Evolutionary conservation across 2,113 vertebrate species (phyloP), one percentile per base, ranked within the genome.

Genomic region (Orycteropus afer): DNA sequence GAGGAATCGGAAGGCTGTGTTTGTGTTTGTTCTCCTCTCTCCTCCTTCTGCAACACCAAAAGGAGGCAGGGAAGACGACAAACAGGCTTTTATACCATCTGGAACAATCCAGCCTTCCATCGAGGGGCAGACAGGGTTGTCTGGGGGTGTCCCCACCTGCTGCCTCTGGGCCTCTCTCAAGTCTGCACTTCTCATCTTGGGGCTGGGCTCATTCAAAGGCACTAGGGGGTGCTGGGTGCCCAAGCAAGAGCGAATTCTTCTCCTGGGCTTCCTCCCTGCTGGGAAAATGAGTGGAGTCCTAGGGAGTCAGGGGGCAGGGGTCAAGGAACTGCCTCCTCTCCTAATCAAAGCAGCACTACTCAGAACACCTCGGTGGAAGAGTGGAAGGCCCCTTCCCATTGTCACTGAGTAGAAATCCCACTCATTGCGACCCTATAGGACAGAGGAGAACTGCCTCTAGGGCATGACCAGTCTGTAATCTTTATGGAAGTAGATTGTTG

Each of bases 1-100:
- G 97, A 93, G 95, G 95, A 90, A 94, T 82, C n/a, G 32, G 82
- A 97, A 91, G 96, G 74, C 78, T 55, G 74, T 90, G 69, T 87
- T 83, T 94, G 67, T 51, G 89, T 93, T 79, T 74, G 42, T 65
- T 37, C 67, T 73, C 81, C 85, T 45, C 57, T 89, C 77, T 63
- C 85, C 73, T 87, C 45, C 78, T 85, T 34, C 86, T 12, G 81
- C 29, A n/a, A 49, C 61, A 61, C 90, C 79, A 74, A 47, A 59
- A 78, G 51, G 55, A 65, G 76, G 32, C n/a, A 23, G 8, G 15
- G 49, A 88, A 78, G 74, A 49, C 80, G 93, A 88, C 45, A 57
- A 91, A 78, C 0, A 0, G 80, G 61, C 10, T 81, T n/a, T 61
- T 4, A 17, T 55, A 45, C 85, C 83, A 37, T 89, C 78, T 29